These are phyloP conservation scores for Rhinella marina DNA, from an alignment of 2,797 vertebrate genomes.

Conservation along the genomic window DNA sequence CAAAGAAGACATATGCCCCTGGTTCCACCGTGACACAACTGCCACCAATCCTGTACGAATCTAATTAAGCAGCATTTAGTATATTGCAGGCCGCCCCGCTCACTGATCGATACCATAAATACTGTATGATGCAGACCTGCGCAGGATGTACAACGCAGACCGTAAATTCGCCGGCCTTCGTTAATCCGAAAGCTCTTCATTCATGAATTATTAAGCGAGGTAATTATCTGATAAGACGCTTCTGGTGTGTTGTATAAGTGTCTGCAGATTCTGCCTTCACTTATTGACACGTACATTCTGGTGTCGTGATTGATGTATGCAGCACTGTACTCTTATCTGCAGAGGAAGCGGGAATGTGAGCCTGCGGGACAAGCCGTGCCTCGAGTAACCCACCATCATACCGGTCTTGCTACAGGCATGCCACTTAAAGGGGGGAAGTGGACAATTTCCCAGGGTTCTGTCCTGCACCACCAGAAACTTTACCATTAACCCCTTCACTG, in stretches of 20 bases:
- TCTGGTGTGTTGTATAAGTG: conserved; percentile 25
- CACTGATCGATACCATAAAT: neutral
- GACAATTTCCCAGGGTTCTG: neutral
- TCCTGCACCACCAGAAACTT: neutral
- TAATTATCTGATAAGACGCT: conserved; percentile 43
- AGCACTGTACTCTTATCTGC: neutral
- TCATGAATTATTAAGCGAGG: conserved; percentile 38
- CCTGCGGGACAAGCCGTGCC: neutral
- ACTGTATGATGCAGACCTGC: neutral
- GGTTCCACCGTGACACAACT: neutral
- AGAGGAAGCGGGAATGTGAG: neutral
- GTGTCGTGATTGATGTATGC: conserved; percentile 9
- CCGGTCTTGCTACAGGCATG: neutral
- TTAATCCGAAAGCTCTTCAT: conserved; percentile 11
- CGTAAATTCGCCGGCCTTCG: neutral
- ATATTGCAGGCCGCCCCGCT: neutral
- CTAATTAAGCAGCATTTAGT: neutral
- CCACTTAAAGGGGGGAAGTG: neutral
- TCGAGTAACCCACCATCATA: neutral
- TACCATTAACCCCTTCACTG: neutral
- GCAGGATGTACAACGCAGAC: neutral
- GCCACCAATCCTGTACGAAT: neutral
- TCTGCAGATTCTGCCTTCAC: neutral
- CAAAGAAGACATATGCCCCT: neutral
- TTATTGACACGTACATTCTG: conserved; percentile 13